Conservation (phyloP, 1,140 invertebrate species). For the Pseudomyrmex dendroicus region DNA sequence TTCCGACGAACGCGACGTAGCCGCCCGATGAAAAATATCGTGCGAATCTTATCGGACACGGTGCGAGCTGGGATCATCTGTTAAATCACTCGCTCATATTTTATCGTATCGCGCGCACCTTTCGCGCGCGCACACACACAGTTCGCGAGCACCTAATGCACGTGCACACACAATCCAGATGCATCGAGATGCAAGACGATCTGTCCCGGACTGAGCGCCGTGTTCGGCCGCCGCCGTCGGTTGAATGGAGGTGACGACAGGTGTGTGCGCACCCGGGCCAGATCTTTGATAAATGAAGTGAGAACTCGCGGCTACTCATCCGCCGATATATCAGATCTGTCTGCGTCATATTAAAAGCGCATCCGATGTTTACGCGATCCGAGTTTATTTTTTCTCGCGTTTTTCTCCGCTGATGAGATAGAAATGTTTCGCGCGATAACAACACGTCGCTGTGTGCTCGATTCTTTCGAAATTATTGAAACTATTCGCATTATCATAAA, state of each 20-base stretch:
- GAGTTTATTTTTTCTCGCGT: constrained; percentile 47
- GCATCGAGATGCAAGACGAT: constrained; percentile 52
- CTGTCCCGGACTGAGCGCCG: constrained; percentile 24
- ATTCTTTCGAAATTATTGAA: background rate
- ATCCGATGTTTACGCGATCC: constrained; percentile 40
- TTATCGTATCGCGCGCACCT: constrained; percentile 54
- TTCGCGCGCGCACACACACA: constrained; percentile 31
- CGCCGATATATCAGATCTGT: constrained; percentile 80
- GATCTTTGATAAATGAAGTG: constrained; percentile 79
- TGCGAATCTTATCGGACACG: constrained; percentile 63
- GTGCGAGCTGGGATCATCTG: constrained; percentile 64
- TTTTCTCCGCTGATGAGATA: constrained; percentile 3
- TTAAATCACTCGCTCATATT: constrained; percentile 65
- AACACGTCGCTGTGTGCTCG: background rate
- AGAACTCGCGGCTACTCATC: constrained; percentile 80
- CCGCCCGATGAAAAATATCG: constrained; percentile 60
- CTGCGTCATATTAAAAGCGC: constrained; percentile 68
- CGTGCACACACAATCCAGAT: constrained; percentile 55
- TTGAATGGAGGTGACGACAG: constrained; percentile 73
- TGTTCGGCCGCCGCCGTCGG: constrained; percentile 39
- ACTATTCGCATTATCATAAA: no score
- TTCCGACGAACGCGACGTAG: constrained; percentile 36
- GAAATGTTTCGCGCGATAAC: constrained; percentile 13
- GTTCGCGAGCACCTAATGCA: constrained; percentile 65
- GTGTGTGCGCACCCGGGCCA: constrained; percentile 57